phyloP scores from a whole-genome alignment of 2,797 vertebrate genomes.

The Alca torda region DNA sequence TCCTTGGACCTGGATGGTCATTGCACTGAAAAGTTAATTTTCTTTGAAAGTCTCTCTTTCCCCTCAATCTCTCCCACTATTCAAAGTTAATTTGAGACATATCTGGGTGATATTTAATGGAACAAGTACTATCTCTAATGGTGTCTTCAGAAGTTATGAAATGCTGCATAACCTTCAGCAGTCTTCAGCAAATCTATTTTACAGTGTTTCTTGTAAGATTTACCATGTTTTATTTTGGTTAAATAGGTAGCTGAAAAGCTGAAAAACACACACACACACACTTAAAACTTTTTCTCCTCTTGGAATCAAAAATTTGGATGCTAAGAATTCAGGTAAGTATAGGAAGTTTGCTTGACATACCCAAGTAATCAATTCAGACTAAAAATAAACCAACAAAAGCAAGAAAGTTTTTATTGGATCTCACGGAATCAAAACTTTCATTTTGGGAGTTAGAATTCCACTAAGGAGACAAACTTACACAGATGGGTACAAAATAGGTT shows the following conservation, averaged over 20 bases:
- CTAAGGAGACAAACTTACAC: not conserved
- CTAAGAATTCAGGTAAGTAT: not conserved
- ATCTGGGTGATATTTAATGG: not conserved
- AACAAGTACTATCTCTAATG: not conserved
- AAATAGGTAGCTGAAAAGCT: not conserved
- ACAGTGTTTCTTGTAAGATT: not conserved
- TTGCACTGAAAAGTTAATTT: not conserved
- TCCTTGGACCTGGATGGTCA: not conserved
- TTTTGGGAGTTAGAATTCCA: not conserved
- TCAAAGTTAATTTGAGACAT: slow-evolving; percentile 23
- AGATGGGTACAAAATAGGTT: not conserved
- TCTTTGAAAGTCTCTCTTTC: not conserved
- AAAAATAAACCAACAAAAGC: not conserved
- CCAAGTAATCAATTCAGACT: not conserved
- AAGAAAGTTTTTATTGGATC: not conserved
- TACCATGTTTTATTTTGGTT: not conserved
- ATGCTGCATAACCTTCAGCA: not conserved
- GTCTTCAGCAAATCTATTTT: not conserved
- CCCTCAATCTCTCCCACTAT: not conserved
- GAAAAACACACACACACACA: not conserved
- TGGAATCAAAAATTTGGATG: not conserved
- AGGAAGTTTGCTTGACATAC: not conserved
- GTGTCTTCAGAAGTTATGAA: not conserved
- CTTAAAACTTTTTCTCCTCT: not conserved
- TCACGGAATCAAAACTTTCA: not conserved